Evolutionary conservation across 1,140 invertebrate species (phyloP).

Genomic region (Dufourea novaeangliae): DNA sequence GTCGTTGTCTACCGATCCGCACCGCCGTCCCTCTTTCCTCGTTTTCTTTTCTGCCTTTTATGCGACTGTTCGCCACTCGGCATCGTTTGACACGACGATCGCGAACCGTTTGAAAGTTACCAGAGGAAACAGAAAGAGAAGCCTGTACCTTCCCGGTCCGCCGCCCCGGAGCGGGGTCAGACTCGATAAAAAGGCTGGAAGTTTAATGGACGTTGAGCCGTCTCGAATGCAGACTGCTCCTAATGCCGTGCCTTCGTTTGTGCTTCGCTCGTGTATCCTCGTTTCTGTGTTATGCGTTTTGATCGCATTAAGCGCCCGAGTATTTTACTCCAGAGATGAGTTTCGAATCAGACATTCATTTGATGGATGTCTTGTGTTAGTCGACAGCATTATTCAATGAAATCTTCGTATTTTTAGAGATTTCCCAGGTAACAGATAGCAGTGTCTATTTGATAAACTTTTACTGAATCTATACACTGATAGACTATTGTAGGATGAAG

Average conservation of each 20-base stretch:
- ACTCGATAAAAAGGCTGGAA: conserved; percentile 35
- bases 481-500: no score
- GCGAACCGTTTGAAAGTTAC: conserved; percentile 33
- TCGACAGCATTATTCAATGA: no score
- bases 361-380: no score
- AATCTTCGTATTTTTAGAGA: no score
- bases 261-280: neutral
- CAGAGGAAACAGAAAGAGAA: conserved; percentile 21
- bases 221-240: conserved; percentile 25
- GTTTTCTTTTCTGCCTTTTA: conserved; percentile 1
- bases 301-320: conserved; percentile 9
- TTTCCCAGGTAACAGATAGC: no score
- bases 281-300: conserved; percentile 7
- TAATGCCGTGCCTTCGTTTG: neutral
- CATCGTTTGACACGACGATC: conserved; percentile 33
- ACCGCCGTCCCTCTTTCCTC: conserved; percentile 23
- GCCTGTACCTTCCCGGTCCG: neutral
- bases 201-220: conserved; percentile 42
- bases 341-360: neutral
- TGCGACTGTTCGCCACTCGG: neutral
- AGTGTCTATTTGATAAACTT: no score
- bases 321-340: neutral
- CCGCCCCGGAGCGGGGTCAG: conserved; percentile 22
- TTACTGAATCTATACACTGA: no score
- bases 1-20: conserved; percentile 36